These are phyloP conservation scores for Pelecanoides urinatrix DNA, from an alignment of 2,113 vertebrate genomes.

Conservation along the genomic window DNA sequence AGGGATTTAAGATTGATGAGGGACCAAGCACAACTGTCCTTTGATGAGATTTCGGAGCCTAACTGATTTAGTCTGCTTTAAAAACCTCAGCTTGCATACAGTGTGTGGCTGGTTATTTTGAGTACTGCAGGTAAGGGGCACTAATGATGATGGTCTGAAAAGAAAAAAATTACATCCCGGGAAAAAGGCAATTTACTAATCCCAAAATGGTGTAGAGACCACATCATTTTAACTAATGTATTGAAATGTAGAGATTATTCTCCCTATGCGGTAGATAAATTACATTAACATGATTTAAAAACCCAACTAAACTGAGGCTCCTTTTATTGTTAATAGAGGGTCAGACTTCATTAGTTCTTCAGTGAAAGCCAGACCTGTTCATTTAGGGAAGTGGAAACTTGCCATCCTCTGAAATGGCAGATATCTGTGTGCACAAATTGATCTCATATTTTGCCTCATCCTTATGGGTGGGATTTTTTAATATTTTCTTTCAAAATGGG, in stretches of 20 bases:
- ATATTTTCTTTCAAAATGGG: neutral
- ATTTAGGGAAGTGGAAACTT: neutral
- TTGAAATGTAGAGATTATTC: constrained; percentile 21
- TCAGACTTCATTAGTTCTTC: constrained; percentile 19
- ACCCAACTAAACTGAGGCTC: neutral
- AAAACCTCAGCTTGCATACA: neutral
- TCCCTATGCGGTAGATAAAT: neutral
- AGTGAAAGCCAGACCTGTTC: neutral
- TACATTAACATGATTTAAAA: constrained; percentile 40
- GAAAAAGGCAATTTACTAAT: neutral
- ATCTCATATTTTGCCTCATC: neutral
- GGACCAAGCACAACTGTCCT: neutral
- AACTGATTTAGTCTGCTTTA: neutral
- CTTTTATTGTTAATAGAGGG: neutral
- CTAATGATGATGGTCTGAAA: neutral
- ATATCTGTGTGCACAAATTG: neutral
- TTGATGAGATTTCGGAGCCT: neutral
- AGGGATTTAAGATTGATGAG: neutral
- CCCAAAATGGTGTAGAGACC: neutral
- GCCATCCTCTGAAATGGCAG: neutral
- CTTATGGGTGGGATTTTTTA: neutral
- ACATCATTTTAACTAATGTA: neutral
- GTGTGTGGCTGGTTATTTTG: neutral
- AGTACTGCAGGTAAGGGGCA: neutral
- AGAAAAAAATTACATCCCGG: neutral